These are phyloP conservation scores for Penelope pileata DNA, from an alignment of 2,113 vertebrate species.

Conservation along the genomic window DNA sequence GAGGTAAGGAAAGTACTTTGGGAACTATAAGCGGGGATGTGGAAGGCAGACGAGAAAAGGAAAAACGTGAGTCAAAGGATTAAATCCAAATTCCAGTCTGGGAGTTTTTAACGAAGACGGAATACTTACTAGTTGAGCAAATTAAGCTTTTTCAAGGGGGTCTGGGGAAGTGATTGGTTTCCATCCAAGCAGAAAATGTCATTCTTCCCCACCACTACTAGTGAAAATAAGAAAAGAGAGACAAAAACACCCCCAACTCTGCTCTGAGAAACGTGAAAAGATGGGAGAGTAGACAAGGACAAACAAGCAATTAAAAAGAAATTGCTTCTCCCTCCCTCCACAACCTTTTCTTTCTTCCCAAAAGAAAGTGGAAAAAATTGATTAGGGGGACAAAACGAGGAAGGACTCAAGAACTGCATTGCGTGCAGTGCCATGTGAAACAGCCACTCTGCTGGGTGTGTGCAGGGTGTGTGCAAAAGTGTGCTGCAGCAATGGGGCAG, in stretches of 20 bases:
- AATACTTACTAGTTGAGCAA: conserved; percentile 79
- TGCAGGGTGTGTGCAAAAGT: background rate
- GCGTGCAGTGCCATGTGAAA: background rate
- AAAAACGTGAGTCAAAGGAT: conserved; percentile 72
- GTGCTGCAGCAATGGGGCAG: background rate
- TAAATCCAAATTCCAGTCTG: conserved; percentile 70
- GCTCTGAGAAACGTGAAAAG: conserved; percentile 29
- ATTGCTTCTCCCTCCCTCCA: background rate
- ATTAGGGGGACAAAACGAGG: conserved; percentile 49
- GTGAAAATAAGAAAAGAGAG: conserved; percentile 39
- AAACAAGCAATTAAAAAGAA: conserved; percentile 46
- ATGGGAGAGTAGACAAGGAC: conserved; percentile 42
- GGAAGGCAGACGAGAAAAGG: conserved; percentile 14
- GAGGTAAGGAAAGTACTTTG: conserved; percentile 26
- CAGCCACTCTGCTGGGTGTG: background rate
- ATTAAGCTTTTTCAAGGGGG: conserved; percentile 72
- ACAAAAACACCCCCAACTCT: conserved; percentile 43
- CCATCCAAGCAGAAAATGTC: conserved; percentile 77
- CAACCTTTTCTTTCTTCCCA: conserved; percentile 11
- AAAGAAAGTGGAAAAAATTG: conserved; percentile 41
- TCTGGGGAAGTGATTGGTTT: conserved; percentile 71
- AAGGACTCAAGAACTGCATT: background rate
- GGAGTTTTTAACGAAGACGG: conserved; percentile 66
- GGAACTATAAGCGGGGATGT: conserved; percentile 50
- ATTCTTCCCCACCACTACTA: conserved; percentile 63